These are phyloP conservation scores for Dendroctonus valens DNA, from an alignment of 1,140 invertebrate genomes.

Conservation along the genomic window DNA sequence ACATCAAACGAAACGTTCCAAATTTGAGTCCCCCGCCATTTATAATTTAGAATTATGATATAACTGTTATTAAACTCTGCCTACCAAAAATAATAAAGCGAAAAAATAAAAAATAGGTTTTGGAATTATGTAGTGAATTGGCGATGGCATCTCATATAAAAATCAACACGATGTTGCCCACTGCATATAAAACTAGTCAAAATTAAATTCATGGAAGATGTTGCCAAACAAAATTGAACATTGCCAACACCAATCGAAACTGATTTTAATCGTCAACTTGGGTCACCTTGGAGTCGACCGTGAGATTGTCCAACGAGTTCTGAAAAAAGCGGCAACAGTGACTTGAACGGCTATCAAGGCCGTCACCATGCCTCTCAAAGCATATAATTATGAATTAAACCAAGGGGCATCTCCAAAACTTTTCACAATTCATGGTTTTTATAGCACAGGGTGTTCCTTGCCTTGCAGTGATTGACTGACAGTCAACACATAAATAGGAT, in stretches of 20 bases:
- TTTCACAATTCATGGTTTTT: slow-evolving; percentile 2
- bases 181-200: slow-evolving; percentile 14
- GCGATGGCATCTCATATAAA: neutral
- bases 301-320: slow-evolving; percentile 14
- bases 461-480: slow-evolving; percentile 3
- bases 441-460: neutral
- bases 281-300: slow-evolving; percentile 21
- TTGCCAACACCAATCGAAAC: slow-evolving; percentile 19
- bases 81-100: neutral
- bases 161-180: slow-evolving; percentile 3
- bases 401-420: slow-evolving; percentile 8
- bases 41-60: too few relatives aligned
- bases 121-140: neutral
- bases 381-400: slow-evolving; percentile 20
- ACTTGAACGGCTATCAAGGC: slow-evolving; percentile 11
- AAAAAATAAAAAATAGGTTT: slow-evolving; percentile 5
- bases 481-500: neutral
- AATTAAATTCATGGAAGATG: slow-evolving; percentile 17
- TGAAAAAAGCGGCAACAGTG: slow-evolving; percentile 11
- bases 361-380: slow-evolving; percentile 19
- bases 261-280: slow-evolving; percentile 21
- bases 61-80: neutral
- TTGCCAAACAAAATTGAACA: slow-evolving; percentile 18
- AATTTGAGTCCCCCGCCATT: too few relatives aligned
- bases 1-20: too few relatives aligned